Conservation (phyloP, 2,888 invertebrate genomes). For the Eudasyphora cyanicolor region DNA sequence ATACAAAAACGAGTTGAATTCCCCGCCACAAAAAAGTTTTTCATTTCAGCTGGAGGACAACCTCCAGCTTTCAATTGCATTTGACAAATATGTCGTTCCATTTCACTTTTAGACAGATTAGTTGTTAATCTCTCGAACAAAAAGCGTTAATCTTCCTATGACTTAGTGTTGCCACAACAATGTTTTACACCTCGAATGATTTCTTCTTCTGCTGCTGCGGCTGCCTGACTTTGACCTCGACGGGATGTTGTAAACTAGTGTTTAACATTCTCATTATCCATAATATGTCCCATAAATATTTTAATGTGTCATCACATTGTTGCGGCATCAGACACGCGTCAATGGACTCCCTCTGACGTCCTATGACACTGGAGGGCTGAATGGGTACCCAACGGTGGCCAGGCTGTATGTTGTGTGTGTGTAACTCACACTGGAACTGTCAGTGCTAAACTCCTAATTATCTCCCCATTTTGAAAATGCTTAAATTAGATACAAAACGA, state of each 20-base stretch:
- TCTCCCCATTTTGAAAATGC: constrained; percentile 21
- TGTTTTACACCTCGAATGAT: background rate
- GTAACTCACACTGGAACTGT: too few species aligned
- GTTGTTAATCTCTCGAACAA: background rate
- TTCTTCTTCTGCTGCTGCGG: too few species aligned
- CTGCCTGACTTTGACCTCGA: constrained; percentile 17
- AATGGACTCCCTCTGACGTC: constrained; percentile 1
- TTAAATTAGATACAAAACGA: constrained; percentile 34
- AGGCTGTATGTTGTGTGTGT: background rate
- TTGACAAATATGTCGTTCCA: background rate
- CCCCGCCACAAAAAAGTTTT: too few species aligned
- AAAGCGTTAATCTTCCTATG: background rate
- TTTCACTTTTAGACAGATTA: background rate
- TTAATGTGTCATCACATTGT: constrained; percentile 26
- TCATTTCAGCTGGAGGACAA: too few species aligned
- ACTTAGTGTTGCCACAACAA: background rate
- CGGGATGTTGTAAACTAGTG: constrained; percentile 6
- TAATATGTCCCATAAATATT: constrained; percentile 29
- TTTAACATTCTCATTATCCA: background rate
- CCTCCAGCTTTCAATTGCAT: too few species aligned
- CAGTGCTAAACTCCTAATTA: constrained; percentile 48
- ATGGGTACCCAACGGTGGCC: too few species aligned
- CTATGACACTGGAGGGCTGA: background rate
- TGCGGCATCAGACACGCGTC: constrained; percentile 10
- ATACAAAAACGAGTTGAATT: too few species aligned